Evolutionary conservation across 2,888 invertebrate genomes (phyloP).

Genomic region (Mythimna pallens): DNA sequence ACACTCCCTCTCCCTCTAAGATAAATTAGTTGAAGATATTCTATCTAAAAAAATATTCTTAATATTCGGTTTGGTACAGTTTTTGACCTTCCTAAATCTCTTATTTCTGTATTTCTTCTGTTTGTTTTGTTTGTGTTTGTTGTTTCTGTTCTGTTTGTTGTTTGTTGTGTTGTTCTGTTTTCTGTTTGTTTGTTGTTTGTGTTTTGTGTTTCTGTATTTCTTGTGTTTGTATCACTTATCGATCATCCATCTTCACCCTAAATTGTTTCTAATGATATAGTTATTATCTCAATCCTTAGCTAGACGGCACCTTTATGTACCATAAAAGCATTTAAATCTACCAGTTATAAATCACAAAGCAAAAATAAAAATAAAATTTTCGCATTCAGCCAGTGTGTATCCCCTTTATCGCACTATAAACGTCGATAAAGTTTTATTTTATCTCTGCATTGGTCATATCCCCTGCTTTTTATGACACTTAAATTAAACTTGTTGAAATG

Average conservation of each 20-base stretch:
- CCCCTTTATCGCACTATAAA: conserved; percentile 49
- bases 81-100: neutral
- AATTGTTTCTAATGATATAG: neutral
- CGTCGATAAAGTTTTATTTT: conserved; percentile 70
- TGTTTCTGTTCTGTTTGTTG: too few species aligned
- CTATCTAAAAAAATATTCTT: neutral
- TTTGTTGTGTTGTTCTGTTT: too few species aligned
- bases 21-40: neutral
- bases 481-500: conserved; percentile 66
- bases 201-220: neutral
- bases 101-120: neutral
- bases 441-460: conserved; percentile 62
- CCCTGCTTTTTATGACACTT: conserved; percentile 64
- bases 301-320: neutral
- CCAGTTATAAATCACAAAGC: conserved; percentile 5
- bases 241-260: neutral
- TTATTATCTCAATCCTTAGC: neutral
- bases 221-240: neutral
- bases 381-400: conserved; percentile 23
- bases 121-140: too few species aligned
- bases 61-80: neutral
- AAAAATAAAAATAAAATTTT: conserved; percentile 18
- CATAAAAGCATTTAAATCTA: conserved; percentile 5
- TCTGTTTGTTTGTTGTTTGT: too few species aligned
- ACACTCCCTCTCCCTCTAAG: neutral